Evolutionary conservation across 2,888 invertebrate genomes (phyloP), one percentile per base, ranked within the genome.

Genomic region (Agonopterix alstromeriana): DNA sequence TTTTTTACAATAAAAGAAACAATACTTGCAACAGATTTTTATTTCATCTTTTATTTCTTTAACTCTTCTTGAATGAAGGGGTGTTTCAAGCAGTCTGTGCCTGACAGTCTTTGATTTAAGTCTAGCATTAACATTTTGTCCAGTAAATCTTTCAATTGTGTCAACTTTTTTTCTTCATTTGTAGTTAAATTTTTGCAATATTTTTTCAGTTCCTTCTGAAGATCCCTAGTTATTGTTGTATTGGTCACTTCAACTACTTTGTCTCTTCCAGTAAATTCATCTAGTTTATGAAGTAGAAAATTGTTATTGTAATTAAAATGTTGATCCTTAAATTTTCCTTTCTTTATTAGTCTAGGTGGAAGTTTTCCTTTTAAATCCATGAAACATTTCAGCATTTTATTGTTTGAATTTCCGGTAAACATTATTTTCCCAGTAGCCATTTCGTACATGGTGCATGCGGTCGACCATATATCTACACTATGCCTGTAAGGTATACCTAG

Each of bases 281-380:
- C 99, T 60, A 97, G 96, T 89, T 98, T 98, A 73, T 97, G 97
- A 73, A 97, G 96, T 48, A 98, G 90, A 81, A 99, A 98, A 88
- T 98, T 99, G 80, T 96, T 98, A 73, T 96, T 97, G 57, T 91
- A 90, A 84, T 99, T 99, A 77, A 99, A 99, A 89, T 99, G 99
- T 76, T 97, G 96, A 66, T 98, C 98, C 79, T 94, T 95, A 79
- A 99, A 99, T 67, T 94, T 94, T 9, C 98, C 98, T 79, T 96
- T 98, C 54, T 96, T 91, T 57, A 99, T 93, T 54, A 99, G 90
- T 78, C 95, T 97, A 79, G 98, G 97, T 2, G 99, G 97, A 86
- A 99, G 95, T 89, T 97, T 98, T 48, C 99, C 99, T 80, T 98
- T 99, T 42, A 99, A 88, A 70, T 99, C 99, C 98, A 98, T 98